Conservation (phyloP, 2,113 vertebrate genomes). For the Vombatus ursinus region DNA sequence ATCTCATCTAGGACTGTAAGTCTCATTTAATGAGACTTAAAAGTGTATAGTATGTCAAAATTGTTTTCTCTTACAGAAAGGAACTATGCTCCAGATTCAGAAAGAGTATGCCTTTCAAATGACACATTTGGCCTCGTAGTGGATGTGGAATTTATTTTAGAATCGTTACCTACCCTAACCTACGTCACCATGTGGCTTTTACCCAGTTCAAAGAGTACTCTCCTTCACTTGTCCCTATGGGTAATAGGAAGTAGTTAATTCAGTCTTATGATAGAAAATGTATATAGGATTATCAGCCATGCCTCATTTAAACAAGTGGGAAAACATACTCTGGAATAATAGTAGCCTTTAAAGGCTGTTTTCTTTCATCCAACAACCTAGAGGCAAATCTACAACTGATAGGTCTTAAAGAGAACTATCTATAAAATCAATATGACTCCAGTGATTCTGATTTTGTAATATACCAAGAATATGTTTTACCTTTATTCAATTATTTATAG, state of each 20-base stretch:
- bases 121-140: background rate
- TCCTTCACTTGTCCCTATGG: background rate
- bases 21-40: conserved; percentile 35
- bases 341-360: background rate
- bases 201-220: background rate
- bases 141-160: conserved; percentile 3
- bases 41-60: conserved; percentile 35
- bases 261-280: background rate
- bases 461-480: background rate
- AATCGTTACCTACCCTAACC: conserved; percentile 2
- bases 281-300: background rate
- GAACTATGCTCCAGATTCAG: conserved; percentile 27
- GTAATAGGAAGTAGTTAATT: background rate
- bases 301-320: background rate
- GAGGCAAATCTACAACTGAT: background rate
- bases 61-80: conserved; percentile 35
- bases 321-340: background rate
- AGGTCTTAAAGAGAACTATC: background rate
- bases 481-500: background rate
- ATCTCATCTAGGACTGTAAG: background rate
- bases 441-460: background rate
- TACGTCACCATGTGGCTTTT: background rate
- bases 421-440: background rate
- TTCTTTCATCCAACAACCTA: background rate
- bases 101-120: conserved; percentile 38